Evolutionary conservation across 2,888 invertebrate species (phyloP).

Genomic region (Eulithis testata): DNA sequence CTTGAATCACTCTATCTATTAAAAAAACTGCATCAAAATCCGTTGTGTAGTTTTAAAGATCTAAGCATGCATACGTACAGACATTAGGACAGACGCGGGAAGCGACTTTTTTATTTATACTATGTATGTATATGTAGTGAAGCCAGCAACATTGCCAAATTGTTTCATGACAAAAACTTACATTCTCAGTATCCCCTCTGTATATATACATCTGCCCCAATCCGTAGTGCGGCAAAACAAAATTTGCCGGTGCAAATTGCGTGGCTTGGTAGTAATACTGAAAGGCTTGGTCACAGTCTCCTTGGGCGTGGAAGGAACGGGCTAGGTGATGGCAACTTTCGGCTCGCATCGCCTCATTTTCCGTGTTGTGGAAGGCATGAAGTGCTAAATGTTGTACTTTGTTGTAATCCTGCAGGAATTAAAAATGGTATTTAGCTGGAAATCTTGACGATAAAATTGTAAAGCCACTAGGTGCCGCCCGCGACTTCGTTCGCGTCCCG

Average conservation of each 20-base stretch:
- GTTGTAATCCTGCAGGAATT: conserved; percentile 89
- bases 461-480: too few species aligned
- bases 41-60: too few species aligned
- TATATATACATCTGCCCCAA: conserved; percentile 99
- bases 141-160: too few species aligned
- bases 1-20: too few species aligned
- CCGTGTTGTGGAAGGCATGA: conserved; percentile 99
- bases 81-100: too few species aligned
- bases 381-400: conserved; percentile 98
- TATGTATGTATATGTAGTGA: too few species aligned
- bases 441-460: too few species aligned
- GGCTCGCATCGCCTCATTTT: conserved; percentile 99
- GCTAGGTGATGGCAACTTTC: conserved; percentile 99
- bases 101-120: too few species aligned
- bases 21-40: too few species aligned
- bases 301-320: conserved; percentile 97
- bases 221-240: conserved; percentile 98
- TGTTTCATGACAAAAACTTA: conserved; percentile 69
- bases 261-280: conserved; percentile 99
- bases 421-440: too few species aligned
- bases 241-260: conserved; percentile 97
- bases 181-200: conserved; percentile 96
- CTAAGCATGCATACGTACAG: too few species aligned
- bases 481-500: too few species aligned
- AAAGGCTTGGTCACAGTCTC: conserved; percentile 98